Base-by-base conservation (phyloP, 2,888 invertebrate species). In the Cataglyphis livida region DNA sequence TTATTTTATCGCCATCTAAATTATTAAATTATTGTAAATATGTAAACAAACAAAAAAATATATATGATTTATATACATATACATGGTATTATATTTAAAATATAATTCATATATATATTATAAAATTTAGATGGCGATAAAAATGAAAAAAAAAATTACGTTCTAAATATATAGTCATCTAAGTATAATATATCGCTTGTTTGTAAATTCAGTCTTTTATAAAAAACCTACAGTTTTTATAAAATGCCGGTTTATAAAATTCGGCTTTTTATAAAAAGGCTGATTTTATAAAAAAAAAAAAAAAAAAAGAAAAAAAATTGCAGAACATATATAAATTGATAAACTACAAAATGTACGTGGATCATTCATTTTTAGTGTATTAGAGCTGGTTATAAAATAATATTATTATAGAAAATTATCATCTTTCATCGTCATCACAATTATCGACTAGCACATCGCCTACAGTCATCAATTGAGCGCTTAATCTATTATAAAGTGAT, bases 401-500 rank as follows among this genome's bases (percentile, higher is more conserved):
- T 41, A 57, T 68, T 25, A 48, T 48, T 68, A 57, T 15, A 28
- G 5, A 6, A 57, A 41, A 35, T 32, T 21, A 44, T 74, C 62
- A 41, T n/a, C 51, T 51, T n/a, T 51, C 62, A n/a, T 32, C 25
- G 57, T 41, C 28, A 38, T 76, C n/a, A 57, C n/a, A 38, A 76
- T 68, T n/a, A 48, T n/a, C 75, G 35, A 18, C 12, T 25, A 35
- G 38, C 54, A 54, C 38, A 54, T 41, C 21, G 28, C 28, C 28
- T 7, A n/a, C n/a, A n/a, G 68, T 28, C 54, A 41, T n/a, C 28
- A 21, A 10, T 41, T 57, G 28, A 57, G 12, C 51, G 12, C 15
- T 68, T 28, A 25, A 54, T 54, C n/a, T 28, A 28, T 9, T 66
- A 28, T 38, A 76, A 75, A 66, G 71, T 44, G 59, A 70, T 78